phyloP scores from a whole-genome alignment of 2,888 invertebrate genomes.

The Orthosia gothica region DNA sequence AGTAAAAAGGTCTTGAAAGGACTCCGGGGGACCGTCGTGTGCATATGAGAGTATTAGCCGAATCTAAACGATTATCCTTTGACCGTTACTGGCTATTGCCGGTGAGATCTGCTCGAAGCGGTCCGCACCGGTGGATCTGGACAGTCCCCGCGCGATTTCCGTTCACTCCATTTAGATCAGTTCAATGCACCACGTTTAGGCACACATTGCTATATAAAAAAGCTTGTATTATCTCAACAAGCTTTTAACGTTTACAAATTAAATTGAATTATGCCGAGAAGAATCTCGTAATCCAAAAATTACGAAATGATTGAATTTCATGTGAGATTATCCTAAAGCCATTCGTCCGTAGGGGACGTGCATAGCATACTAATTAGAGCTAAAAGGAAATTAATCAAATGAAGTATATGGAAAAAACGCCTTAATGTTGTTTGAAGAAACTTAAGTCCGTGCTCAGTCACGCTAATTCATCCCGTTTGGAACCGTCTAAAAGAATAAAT shows the following conservation, averaged over 20 bases:
- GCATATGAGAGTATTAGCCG: conserved; percentile 55
- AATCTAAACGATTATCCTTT: conserved; percentile 65
- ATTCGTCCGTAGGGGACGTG: conserved; percentile 40
- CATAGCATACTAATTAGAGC: conserved; percentile 48
- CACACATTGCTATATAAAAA: conserved; percentile 26
- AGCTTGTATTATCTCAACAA: conserved; percentile 4
- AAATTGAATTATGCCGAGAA: conserved; percentile 31
- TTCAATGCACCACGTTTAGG: conserved; percentile 79
- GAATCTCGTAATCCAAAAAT: conserved; percentile 39
- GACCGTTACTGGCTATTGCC: conserved; percentile 74
- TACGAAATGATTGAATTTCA: conserved; percentile 56
- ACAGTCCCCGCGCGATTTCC: conserved; percentile 77
- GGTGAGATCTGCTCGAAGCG: conserved; percentile 78
- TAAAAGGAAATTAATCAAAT: conserved; percentile 28
- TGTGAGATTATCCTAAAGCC: conserved; percentile 48
- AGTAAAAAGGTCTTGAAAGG: conserved; percentile 50
- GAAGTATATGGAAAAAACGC: conserved; percentile 17
- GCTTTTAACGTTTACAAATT: conserved; percentile 24
- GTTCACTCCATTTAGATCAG: conserved; percentile 75
- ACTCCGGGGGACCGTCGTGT: conserved; percentile 38
- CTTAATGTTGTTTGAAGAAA: conserved; percentile 35
- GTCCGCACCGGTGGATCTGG: conserved; percentile 73
- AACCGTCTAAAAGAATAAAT: conserved; percentile 20
- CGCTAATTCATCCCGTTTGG: conserved; percentile 23
- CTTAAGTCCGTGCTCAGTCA: conserved; percentile 16